These are phyloP conservation scores for Parasteatoda lunata DNA, from an alignment of 2,888 invertebrate genomes.

Conservation along the genomic window DNA sequence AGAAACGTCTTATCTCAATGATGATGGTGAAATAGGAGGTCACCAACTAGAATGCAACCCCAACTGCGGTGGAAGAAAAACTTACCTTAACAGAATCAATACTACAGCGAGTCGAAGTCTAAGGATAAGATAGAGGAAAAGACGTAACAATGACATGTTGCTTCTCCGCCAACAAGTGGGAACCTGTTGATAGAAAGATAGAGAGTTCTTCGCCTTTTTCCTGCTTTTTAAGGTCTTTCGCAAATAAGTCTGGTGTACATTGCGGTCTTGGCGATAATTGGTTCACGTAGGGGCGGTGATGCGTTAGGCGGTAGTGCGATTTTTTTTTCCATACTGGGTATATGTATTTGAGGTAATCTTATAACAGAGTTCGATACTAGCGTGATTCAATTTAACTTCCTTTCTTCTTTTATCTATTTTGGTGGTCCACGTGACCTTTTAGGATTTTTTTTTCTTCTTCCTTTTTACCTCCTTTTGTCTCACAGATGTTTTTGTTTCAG, in stretches of 20 bases:
- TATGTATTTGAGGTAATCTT: conserved; percentile 24
- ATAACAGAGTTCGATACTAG: conserved; percentile 27
- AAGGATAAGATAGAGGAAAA: neutral
- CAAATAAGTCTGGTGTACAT: conserved; percentile 59
- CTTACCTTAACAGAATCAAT: conserved; percentile 50
- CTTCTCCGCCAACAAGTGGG: conserved; percentile 60
- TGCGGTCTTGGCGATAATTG: conserved; percentile 56
- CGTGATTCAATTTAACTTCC: conserved; percentile 29
- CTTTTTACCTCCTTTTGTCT: neutral
- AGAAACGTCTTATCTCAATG: neutral
- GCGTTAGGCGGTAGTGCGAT: neutral
- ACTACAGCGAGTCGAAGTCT: conserved; percentile 13
- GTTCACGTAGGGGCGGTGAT: conserved; percentile 29
- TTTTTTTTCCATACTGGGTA: conserved; percentile 4
- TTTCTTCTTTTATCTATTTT: neutral
- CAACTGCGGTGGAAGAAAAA: conserved; percentile 45
- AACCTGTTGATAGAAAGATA: conserved; percentile 60
- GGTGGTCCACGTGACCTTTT: conserved; percentile 21
- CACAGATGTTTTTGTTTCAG: neutral
- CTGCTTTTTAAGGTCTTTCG: conserved; percentile 33
- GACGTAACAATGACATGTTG: conserved; percentile 66
- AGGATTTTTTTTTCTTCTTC: neutral
- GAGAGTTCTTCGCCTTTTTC: conserved; percentile 32
- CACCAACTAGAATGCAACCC: conserved; percentile 6
- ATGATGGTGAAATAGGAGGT: neutral